Percentiles rank a stretch among this genome's conserved stretches.
Evolutionary conservation across 1,140 invertebrate species (phyloP).

Genomic region (Diorhabda elongata): DNA sequence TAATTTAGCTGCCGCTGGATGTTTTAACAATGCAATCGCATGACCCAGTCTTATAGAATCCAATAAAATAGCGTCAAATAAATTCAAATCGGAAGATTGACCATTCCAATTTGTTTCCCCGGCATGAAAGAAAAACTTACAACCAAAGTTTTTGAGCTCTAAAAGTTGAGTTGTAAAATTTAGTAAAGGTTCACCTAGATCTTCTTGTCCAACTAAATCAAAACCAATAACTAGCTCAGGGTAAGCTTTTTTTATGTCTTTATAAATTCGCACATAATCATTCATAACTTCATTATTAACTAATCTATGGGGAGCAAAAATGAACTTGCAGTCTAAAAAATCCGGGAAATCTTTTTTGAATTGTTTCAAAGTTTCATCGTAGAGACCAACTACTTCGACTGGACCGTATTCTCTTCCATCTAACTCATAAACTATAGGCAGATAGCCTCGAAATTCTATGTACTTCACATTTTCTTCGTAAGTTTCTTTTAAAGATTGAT

Average conservation of each 20-base stretch:
- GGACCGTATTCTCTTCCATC: constrained; percentile 48
- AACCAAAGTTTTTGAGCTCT: constrained; percentile 44
- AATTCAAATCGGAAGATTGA: constrained; percentile 54
- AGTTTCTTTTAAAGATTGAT: constrained; percentile 64
- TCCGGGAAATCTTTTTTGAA: constrained; percentile 55
- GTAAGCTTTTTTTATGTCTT: constrained; percentile 42
- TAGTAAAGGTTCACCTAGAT: constrained; percentile 56
- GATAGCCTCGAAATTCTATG: constrained; percentile 61
- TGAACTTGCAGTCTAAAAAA: constrained; percentile 62
- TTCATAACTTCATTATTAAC: constrained; percentile 37
- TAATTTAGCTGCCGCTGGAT: constrained; percentile 62
- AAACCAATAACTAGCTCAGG: constrained; percentile 67
- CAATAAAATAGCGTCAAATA: constrained; percentile 65
- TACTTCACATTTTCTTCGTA: constrained; percentile 78
- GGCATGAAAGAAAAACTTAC: constrained; percentile 68
- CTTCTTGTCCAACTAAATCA: constrained; percentile 74
- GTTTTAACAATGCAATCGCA: constrained; percentile 68
- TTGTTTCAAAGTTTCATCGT: constrained; percentile 50
- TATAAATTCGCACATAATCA: constrained; percentile 47
- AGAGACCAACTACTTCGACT: constrained; percentile 48
- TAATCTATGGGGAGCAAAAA: constrained; percentile 54
- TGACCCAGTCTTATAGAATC: constrained; percentile 57
- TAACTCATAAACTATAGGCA: constrained; percentile 52
- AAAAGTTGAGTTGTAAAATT: constrained; percentile 55
- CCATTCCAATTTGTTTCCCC: constrained; percentile 75